A percentile compares a stretch with the other conserved stretches of the same genome.
phyloP scores from a whole-genome alignment of 2,888 invertebrate genomes.

The Scaptomyza reducta region DNA sequence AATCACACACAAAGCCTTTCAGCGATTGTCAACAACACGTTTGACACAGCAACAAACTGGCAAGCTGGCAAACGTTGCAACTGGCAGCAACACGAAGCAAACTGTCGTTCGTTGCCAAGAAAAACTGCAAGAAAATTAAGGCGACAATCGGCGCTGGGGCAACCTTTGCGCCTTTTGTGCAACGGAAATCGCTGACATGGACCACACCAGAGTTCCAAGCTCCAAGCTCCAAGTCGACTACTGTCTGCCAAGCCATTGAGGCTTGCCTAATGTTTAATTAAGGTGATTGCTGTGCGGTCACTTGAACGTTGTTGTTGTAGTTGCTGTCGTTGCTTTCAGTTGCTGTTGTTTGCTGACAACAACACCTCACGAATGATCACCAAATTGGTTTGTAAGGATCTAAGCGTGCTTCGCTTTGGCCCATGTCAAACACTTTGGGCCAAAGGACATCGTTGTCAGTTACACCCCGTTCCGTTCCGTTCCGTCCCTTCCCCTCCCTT shows the following conservation, averaged over 20 bases:
- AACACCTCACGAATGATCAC: conserved; percentile 74
- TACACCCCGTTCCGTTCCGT: background rate
- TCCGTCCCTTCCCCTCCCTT: background rate
- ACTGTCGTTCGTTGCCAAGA: conserved; percentile 53
- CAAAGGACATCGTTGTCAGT: conserved; percentile 59
- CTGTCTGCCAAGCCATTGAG: conserved; percentile 52
- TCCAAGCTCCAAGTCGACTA: conserved; percentile 28
- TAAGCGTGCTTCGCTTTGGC: conserved; percentile 61
- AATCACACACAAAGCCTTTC: conserved; percentile 80
- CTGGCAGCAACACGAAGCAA: conserved; percentile 69
- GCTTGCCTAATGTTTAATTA: conserved; percentile 81
- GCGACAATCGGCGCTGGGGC: conserved; percentile 70
- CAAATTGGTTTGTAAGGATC: conserved; percentile 80
- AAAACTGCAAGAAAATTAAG: conserved; percentile 79
- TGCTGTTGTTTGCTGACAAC: conserved; percentile 54
- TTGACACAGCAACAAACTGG: conserved; percentile 59
- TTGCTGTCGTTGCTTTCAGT: conserved; percentile 24
- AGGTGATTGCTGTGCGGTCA: conserved; percentile 81
- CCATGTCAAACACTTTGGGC: conserved; percentile 74
- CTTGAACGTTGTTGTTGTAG: conserved; percentile 49
- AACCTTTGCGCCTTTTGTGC: conserved; percentile 79
- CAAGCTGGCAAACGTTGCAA: conserved; percentile 29
- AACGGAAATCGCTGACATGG: conserved; percentile 82
- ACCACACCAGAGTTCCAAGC: conserved; percentile 72
- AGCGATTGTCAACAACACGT: conserved; percentile 68